Conservation (phyloP, 2,113 vertebrate species). For the Eubucco bourcierii region DNA sequence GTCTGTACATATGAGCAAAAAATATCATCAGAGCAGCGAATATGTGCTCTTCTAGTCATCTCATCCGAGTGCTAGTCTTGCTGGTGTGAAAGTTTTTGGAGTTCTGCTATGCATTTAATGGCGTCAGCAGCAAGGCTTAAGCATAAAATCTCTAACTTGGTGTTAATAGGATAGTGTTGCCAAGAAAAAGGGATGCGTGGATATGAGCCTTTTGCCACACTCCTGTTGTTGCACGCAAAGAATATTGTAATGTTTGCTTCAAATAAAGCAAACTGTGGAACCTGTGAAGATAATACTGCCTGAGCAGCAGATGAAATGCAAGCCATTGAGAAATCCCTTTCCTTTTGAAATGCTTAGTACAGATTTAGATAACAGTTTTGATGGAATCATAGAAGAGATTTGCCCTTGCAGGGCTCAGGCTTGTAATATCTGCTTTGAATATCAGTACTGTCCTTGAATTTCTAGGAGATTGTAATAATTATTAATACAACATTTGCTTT, state of each 20-base stretch:
- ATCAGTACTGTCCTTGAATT: neutral
- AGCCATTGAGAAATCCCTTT: neutral
- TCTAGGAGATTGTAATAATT: neutral
- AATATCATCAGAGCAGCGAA: neutral
- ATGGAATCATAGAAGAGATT: neutral
- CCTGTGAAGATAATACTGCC: neutral
- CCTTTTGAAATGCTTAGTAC: neutral
- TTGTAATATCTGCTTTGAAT: neutral
- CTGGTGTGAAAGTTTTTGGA: neutral
- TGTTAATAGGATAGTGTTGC: neutral
- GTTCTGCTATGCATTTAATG: neutral
- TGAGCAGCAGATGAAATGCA: neutral
- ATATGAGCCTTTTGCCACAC: neutral
- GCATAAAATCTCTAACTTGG: neutral
- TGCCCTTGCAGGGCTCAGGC: neutral
- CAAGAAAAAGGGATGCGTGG: neutral
- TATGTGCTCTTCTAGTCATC: neutral
- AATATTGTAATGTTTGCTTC: neutral
- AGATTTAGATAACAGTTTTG: neutral
- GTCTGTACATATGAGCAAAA: neutral
- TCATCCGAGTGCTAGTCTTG: neutral
- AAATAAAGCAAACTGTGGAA: neutral
- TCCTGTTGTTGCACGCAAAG: neutral
- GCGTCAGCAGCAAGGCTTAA: neutral
- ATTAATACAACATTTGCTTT: neutral